Percentiles rank a stretch among this genome's conserved stretches.
These are phyloP conservation scores for Carassius gibelio DNA, from an alignment of 2,113 vertebrate species.

Conservation along the genomic window DNA sequence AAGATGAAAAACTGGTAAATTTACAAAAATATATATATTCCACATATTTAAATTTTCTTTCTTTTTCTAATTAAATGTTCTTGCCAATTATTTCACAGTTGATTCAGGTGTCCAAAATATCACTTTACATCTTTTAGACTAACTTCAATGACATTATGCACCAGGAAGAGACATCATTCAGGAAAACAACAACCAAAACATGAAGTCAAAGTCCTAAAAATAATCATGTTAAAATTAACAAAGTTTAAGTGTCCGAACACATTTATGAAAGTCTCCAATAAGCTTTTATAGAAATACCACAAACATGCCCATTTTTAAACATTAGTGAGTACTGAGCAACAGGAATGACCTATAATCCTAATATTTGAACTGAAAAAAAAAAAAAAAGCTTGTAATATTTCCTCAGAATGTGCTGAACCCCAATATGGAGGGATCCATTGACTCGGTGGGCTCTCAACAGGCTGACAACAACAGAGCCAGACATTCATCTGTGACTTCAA, in stretches of 20 bases:
- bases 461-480: slow-evolving; percentile 52
- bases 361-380: slow-evolving; percentile 8
- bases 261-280: neutral
- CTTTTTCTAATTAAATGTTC: no score
- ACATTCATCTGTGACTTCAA: slow-evolving; percentile 48
- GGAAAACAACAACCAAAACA: no score
- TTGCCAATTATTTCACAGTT: no score
- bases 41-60: no score
- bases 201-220: no score
- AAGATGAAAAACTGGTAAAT: no score
- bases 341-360: neutral
- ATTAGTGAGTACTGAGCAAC: neutral
- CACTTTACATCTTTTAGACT: no score
- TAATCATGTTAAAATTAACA: no score
- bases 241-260: neutral
- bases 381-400: slow-evolving; percentile 10
- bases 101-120: no score
- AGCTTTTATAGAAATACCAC: neutral
- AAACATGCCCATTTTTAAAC: neutral
- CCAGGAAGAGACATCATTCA: no score
- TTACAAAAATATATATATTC: no score
- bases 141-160: no score
- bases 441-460: slow-evolving; percentile 52
- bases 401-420: slow-evolving; percentile 53
- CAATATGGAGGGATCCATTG: slow-evolving; percentile 46